These are phyloP conservation scores for Erebia ligea DNA, from an alignment of 2,888 invertebrate species.

Conservation along the genomic window DNA sequence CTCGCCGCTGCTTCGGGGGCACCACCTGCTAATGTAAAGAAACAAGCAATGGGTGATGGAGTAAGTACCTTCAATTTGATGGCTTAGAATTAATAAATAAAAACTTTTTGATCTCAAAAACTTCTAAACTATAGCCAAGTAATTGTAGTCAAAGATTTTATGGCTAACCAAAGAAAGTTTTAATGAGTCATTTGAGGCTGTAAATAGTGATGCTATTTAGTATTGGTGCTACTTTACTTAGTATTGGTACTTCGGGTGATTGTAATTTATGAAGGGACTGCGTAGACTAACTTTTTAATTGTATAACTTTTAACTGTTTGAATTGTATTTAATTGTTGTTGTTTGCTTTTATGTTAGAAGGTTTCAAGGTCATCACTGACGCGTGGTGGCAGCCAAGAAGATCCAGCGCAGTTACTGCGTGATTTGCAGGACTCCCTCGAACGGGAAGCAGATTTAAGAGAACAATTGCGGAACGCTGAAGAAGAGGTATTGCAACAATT, in stretches of 20 bases:
- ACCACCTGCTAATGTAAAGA: conserved; percentile 78
- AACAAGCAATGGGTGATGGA: conserved; percentile 83
- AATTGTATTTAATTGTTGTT: too few relatives aligned
- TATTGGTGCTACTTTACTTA: too few relatives aligned
- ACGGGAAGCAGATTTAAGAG: conserved; percentile 95
- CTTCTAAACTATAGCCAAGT: too few relatives aligned
- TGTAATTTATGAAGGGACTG: too few relatives aligned
- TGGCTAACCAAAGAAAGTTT: too few relatives aligned
- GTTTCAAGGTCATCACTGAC: conserved; percentile 89
- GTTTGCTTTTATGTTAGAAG: conserved; percentile 66
- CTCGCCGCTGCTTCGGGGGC: conserved; percentile 69
- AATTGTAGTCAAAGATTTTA: too few relatives aligned
- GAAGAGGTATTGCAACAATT: conserved; percentile 87
- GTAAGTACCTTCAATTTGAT: conserved; percentile 58
- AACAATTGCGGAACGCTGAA: conserved; percentile 96
- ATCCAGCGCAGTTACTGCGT: conserved; percentile 90
- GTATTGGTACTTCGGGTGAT: too few relatives aligned
- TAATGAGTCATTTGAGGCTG: too few relatives aligned
- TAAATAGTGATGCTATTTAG: too few relatives aligned
- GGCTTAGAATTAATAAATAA: neutral
- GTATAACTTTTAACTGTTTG: too few relatives aligned
- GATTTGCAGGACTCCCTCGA: conserved; percentile 96
- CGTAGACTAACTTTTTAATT: too few relatives aligned
- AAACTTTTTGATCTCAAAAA: neutral
- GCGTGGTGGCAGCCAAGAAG: conserved; percentile 91